Evolutionary conservation across 1,140 invertebrate species (phyloP).

Genomic region (Drosophila yakuba): DNA sequence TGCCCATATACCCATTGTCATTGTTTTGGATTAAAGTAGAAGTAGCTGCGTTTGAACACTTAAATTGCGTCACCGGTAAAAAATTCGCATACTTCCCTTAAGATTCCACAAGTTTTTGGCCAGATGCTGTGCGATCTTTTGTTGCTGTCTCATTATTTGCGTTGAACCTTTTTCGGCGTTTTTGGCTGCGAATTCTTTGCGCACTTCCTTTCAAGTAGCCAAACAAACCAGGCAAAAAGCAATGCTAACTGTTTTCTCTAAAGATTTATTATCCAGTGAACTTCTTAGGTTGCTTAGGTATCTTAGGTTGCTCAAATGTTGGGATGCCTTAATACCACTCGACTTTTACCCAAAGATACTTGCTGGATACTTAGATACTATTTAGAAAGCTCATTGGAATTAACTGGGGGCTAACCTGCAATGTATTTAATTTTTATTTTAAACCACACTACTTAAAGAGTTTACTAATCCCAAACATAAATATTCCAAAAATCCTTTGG

Average conservation of each 20-base stretch:
- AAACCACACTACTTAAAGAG: too few relatives aligned
- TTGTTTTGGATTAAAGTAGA: conserved; percentile 22
- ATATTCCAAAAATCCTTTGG: conserved; percentile 1
- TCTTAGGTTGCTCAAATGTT: conserved; percentile 12
- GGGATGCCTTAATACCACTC: not conserved
- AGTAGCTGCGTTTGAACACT: conserved; percentile 11
- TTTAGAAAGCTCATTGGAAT: conserved; percentile 33
- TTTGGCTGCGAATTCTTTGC: conserved; percentile 38
- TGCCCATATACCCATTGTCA: conserved; percentile 10
- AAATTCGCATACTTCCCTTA: conserved; percentile 30
- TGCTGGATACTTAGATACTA: conserved; percentile 2
- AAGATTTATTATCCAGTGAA: conserved; percentile 31
- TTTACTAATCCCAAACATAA: not conserved
- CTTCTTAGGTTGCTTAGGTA: conserved; percentile 6
- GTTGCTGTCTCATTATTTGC: conserved; percentile 45
- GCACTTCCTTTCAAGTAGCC: conserved; percentile 30
- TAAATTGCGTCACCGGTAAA: conserved; percentile 33
- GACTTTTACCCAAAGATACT: not conserved
- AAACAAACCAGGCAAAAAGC: conserved; percentile 1
- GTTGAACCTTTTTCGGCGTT: conserved; percentile 43
- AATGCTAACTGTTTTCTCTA: conserved; percentile 2
- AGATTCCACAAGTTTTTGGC: not conserved
- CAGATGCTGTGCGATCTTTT: conserved; percentile 51
- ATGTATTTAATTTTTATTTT: not conserved
- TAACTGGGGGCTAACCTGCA: conserved; percentile 11